Percentiles rank a stretch among this genome's conserved stretches.
phyloP scores from a whole-genome alignment of 2,113 vertebrate genomes.

The Phalacrocorax carbo region DNA sequence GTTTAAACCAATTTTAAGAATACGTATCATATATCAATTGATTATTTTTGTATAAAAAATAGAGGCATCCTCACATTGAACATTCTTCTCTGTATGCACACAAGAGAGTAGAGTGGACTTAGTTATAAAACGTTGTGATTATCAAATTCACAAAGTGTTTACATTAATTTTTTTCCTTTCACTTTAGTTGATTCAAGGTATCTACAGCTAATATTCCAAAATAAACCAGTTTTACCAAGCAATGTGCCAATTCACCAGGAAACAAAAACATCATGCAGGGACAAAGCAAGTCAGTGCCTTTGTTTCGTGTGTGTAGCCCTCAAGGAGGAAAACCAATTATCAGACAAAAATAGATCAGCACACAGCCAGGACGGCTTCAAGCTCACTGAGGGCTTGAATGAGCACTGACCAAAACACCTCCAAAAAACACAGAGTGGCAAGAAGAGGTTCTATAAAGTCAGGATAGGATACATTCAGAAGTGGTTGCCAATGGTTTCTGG shows the following conservation, averaged over 20 bases:
- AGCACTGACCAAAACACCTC: background rate
- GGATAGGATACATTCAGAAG: background rate
- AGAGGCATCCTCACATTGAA: background rate
- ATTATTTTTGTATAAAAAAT: background rate
- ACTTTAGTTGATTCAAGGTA: background rate
- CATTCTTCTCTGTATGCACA: background rate
- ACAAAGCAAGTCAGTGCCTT: conserved; percentile 19
- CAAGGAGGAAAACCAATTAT: conserved; percentile 46
- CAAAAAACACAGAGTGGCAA: background rate
- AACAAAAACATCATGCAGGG: background rate
- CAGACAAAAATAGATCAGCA: conserved; percentile 39
- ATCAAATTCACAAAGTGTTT: background rate
- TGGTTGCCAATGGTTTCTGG: background rate
- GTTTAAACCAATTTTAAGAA: background rate
- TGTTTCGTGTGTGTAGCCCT: conserved; percentile 21
- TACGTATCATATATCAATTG: background rate
- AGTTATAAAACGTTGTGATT: background rate
- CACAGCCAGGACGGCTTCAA: background rate
- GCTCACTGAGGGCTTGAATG: background rate
- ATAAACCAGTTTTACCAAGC: background rate
- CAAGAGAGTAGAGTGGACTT: background rate
- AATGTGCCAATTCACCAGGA: background rate
- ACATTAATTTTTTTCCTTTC: background rate
- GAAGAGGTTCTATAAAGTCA: background rate
- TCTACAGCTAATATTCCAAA: background rate